These are phyloP conservation scores for Doris montereyensis DNA, from an alignment of 2,888 invertebrate species.

Conservation along the genomic window DNA sequence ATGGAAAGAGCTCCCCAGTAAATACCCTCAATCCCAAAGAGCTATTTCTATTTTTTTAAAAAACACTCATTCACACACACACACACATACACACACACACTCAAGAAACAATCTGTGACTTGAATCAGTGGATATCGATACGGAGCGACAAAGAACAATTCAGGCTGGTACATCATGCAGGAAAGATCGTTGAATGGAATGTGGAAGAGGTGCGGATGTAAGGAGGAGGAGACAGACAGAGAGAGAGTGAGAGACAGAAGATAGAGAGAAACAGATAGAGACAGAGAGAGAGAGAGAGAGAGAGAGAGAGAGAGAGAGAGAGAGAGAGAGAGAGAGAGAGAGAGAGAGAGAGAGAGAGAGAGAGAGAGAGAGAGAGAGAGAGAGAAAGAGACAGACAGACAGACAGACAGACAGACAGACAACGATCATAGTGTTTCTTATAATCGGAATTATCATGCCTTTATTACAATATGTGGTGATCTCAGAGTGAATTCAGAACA, in stretches of 20 bases:
- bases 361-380: neutral
- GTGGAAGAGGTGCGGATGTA: too few relatives aligned
- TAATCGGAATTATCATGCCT: neutral
- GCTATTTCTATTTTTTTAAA: neutral
- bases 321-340: neutral
- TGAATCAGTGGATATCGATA: too few relatives aligned
- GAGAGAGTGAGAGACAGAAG: neutral
- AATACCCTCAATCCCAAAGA: too few relatives aligned
- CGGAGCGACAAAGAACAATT: too few relatives aligned
- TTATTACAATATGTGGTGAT: too few relatives aligned
- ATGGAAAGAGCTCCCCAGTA: too few relatives aligned
- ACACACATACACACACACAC: too few relatives aligned
- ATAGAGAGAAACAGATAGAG: neutral
- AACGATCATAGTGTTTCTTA: neutral
- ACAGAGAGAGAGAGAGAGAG: slow-evolving; percentile 1
- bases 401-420: neutral
- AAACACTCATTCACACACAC: too few relatives aligned
- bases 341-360: neutral
- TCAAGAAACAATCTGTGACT: too few relatives aligned
- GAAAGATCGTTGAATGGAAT: too few relatives aligned
- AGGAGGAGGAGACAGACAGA: neutral
- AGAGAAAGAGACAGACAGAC: neutral
- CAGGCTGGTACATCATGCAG: too few relatives aligned
- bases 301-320: neutral
- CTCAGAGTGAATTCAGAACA: too few relatives aligned